Percentiles rank a stretch among this genome's conserved stretches.
phyloP scores from a whole-genome alignment of 2,113 vertebrate species.

The Leptocoma aspasia region DNA sequence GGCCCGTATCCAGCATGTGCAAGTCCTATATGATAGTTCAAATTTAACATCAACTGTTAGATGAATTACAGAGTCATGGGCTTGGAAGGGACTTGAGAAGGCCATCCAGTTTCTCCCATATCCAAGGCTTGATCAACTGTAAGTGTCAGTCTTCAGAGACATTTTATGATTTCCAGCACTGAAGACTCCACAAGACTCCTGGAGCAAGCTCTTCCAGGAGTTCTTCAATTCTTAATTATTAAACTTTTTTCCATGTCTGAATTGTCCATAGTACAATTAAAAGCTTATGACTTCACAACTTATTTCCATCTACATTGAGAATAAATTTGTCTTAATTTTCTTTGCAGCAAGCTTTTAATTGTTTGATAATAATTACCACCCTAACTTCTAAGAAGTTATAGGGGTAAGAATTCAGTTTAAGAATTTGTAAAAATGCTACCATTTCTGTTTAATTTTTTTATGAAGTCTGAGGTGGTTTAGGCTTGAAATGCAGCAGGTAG shows the following conservation, averaged over 20 bases:
- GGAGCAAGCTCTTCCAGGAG: background rate
- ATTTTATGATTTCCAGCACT: background rate
- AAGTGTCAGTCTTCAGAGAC: background rate
- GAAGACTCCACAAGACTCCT: background rate
- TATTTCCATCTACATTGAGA: background rate
- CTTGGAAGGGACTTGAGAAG: slow-evolving; percentile 14
- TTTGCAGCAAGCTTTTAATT: background rate
- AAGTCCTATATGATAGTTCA: background rate
- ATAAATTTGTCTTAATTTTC: background rate
- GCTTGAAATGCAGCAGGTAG: background rate
- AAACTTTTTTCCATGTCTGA: background rate
- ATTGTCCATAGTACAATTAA: background rate
- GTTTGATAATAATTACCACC: background rate
- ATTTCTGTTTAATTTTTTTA: background rate
- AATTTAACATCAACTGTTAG: background rate
- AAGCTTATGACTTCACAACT: background rate
- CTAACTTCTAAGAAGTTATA: no score
- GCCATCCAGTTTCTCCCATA: background rate
- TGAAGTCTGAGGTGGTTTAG: background rate
- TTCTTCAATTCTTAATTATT: background rate
- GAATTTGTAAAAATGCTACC: background rate
- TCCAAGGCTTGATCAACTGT: background rate
- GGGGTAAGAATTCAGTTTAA: no score
- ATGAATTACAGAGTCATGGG: slow-evolving; percentile 5
- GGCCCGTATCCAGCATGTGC: background rate